phyloP scores from a whole-genome alignment of 2,113 vertebrate species.

The Hemicordylus capensis region DNA sequence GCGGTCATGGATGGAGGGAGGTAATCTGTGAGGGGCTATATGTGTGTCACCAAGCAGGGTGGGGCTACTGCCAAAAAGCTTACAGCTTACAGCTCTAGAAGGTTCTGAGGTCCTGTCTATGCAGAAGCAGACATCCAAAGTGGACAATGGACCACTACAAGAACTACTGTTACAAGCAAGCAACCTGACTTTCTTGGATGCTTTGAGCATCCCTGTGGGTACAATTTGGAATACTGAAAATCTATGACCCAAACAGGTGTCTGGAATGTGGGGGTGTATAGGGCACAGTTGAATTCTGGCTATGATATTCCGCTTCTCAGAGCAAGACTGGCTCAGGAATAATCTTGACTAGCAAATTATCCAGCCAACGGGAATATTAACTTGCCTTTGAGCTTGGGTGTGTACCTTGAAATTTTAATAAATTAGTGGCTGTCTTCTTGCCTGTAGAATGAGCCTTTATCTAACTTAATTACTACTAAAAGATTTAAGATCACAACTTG shows the following conservation, averaged over 20 bases:
- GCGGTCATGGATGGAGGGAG: too few relatives aligned
- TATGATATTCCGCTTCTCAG: background rate
- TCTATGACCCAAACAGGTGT: background rate
- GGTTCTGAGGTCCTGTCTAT: too few relatives aligned
- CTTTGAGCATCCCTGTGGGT: background rate
- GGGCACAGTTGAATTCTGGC: background rate
- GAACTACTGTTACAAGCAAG: too few relatives aligned
- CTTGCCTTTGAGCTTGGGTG: slow-evolving; percentile 26
- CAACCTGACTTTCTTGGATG: background rate
- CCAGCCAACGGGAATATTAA: background rate
- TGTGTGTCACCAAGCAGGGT: too few relatives aligned
- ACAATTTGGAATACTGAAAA: background rate
- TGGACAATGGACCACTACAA: too few relatives aligned
- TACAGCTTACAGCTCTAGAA: too few relatives aligned
- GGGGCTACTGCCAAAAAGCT: too few relatives aligned
- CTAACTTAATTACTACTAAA: slow-evolving; percentile 33
- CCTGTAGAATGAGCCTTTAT: slow-evolving; percentile 30
- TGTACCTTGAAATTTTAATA: slow-evolving; percentile 55
- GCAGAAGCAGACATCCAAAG: too few relatives aligned
- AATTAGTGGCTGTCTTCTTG: slow-evolving; percentile 35
- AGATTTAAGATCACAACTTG: slow-evolving; percentile 59
- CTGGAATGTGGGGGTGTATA: background rate
- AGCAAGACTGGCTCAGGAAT: background rate
- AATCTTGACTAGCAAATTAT: slow-evolving; percentile 14
- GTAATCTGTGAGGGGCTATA: too few relatives aligned